A percentile compares a stretch with the other conserved stretches of the same genome.
phyloP scores from a whole-genome alignment of 64 coral and sea anemone genomes.

The Hydrozoanthus tunicans region DNA sequence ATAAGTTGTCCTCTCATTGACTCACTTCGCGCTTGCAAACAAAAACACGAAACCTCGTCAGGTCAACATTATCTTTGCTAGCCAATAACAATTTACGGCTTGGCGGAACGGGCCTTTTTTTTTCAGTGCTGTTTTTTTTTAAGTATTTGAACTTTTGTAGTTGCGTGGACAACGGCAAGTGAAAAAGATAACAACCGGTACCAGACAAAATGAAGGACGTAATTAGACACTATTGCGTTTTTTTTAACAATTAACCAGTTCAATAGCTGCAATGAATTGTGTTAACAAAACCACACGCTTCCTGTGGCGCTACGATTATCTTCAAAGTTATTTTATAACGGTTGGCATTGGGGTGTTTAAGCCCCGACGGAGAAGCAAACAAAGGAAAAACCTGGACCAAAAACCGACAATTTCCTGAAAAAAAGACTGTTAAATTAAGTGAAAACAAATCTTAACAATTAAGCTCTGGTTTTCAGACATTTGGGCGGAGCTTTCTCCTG shows the following conservation, averaged over 20 bases:
- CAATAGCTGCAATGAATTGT: constrained; percentile 37
- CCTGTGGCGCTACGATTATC: constrained; percentile 1
- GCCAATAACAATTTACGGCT: neutral
- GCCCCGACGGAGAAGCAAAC: constrained; percentile 6
- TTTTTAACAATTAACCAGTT: constrained; percentile 31
- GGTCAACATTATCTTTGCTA: neutral
- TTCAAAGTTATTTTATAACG: constrained; percentile 40
- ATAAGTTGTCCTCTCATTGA: neutral
- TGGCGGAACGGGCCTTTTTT: neutral
- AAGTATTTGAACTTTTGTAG: neutral
- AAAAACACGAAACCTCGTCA: neutral
- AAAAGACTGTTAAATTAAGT: constrained; percentile 42
- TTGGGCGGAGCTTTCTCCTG: constrained; percentile 20
- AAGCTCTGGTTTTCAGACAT: constrained; percentile 13
- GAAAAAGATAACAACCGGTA: neutral
- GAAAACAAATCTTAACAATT: constrained; percentile 46
- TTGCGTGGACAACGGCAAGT: constrained; percentile 6
- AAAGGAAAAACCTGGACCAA: neutral
- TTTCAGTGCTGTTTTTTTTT: too few species aligned
- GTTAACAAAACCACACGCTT: constrained; percentile 10
- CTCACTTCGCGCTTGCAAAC: neutral
- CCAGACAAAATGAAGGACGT: constrained; percentile 7
- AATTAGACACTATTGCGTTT: constrained; percentile 18
- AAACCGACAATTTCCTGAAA: constrained; percentile 41
- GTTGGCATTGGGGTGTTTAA: constrained; percentile 19